Percentiles rank a stretch among this genome's conserved stretches.
phyloP scores from a whole-genome alignment of 2,888 invertebrate genomes.

The Epinotia nisella region DNA sequence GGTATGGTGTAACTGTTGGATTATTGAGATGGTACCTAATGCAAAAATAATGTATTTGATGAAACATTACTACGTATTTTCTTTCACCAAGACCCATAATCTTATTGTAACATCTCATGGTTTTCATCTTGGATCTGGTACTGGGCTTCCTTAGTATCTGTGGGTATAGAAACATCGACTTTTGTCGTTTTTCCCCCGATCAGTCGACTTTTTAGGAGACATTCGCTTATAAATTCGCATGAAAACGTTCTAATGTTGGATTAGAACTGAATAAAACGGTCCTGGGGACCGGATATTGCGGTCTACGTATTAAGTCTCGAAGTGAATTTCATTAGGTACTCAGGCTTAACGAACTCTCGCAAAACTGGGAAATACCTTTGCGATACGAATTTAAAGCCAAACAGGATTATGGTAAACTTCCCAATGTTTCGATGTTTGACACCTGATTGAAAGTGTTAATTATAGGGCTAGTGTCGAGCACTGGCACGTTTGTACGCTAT shows the following conservation, averaged over 20 bases:
- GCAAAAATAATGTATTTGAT: no score
- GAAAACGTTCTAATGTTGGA: background rate
- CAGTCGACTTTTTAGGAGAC: background rate
- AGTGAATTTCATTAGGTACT: background rate
- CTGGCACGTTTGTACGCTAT: background rate
- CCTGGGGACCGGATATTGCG: slow-evolving; percentile 15
- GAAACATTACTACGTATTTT: no score
- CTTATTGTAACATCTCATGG: no score
- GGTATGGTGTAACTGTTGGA: no score
- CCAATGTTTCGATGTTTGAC: background rate
- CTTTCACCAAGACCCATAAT: no score
- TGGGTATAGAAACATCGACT: no score
- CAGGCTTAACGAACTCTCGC: background rate
- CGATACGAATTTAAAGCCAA: background rate
- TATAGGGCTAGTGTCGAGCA: background rate
- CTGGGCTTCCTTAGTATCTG: no score
- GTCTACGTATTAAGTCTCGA: background rate
- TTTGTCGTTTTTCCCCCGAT: background rate
- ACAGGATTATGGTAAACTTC: background rate
- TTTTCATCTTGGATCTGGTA: no score
- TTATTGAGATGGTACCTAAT: no score
- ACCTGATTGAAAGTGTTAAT: background rate
- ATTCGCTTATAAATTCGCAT: background rate
- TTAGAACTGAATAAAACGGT: no score
- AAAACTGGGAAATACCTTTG: background rate